These are phyloP conservation scores for Suricata suricatta DNA, from an alignment of 2,113 vertebrate genomes.

Conservation along the genomic window DNA sequence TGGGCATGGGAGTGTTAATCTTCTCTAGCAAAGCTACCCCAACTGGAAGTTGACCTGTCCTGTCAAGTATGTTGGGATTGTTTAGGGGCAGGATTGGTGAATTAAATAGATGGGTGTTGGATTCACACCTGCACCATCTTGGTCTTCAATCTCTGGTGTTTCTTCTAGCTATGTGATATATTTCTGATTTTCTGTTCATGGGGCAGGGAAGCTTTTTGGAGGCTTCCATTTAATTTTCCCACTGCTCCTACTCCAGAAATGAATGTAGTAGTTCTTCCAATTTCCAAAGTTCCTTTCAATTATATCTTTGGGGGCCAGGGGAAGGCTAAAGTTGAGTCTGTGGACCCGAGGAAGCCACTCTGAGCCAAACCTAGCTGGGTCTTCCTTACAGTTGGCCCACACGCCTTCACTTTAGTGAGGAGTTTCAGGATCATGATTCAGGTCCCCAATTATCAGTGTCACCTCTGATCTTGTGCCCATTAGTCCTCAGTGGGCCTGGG, in stretches of 20 bases:
- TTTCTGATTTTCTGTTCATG: not conserved
- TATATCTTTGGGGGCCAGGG: not conserved
- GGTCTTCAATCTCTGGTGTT: not conserved
- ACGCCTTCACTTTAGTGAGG: rapidly evolving
- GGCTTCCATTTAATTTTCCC: not conserved
- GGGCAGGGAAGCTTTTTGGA: not conserved
- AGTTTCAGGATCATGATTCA: not conserved
- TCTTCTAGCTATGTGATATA: not conserved
- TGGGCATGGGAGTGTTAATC: not conserved
- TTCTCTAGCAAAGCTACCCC: not conserved
- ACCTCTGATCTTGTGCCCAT: rapidly evolving
- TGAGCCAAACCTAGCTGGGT: not conserved
- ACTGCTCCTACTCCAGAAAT: not conserved
- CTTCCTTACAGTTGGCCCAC: not conserved
- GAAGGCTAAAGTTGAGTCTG: no score
- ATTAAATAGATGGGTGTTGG: not conserved
- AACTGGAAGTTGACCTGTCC: not conserved
- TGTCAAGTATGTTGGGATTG: rapidly evolving
- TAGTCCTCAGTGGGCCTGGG: not conserved
- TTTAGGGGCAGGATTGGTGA: not conserved
- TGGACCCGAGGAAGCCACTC: not conserved
- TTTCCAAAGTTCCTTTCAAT: not conserved
- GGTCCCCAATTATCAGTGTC: not conserved
- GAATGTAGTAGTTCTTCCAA: not conserved
- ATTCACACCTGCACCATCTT: not conserved